Evolutionary conservation across 2,113 vertebrate species (phyloP).

Genomic region (Pomatorhinus ruficollis): DNA sequence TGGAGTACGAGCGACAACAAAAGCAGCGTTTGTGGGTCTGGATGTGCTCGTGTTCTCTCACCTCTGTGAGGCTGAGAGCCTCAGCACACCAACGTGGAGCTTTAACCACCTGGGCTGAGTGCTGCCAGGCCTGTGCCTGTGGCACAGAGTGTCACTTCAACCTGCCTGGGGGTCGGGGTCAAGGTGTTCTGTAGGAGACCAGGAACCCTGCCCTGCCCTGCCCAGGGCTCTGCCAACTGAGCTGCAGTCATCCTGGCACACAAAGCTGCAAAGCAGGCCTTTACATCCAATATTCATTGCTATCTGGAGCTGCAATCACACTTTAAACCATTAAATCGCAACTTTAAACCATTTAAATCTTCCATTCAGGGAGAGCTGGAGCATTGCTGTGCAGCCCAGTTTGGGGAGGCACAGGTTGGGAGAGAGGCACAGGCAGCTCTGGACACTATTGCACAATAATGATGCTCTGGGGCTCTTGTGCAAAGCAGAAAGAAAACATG

Average conservation of each 20-base stretch:
- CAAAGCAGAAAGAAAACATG: background rate
- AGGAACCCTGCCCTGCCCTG: background rate
- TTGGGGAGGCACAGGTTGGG: background rate
- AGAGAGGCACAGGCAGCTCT: background rate
- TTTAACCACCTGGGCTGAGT: background rate
- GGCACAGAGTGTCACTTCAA: background rate
- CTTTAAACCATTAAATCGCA: background rate
- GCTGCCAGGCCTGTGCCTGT: background rate
- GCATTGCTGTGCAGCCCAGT: background rate
- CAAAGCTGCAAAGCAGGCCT: background rate
- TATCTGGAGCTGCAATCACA: background rate
- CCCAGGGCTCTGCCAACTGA: background rate
- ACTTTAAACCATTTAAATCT: background rate
- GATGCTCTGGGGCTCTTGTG: background rate
- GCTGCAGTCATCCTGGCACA: fast-evolving
- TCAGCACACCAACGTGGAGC: background rate
- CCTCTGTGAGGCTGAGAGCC: background rate
- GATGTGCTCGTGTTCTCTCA: background rate
- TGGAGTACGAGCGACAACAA: constrained; percentile 24
- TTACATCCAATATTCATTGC: background rate
- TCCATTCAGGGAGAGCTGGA: background rate
- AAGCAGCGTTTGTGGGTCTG: background rate
- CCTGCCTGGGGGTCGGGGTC: background rate
- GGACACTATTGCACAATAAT: background rate
- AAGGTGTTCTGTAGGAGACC: background rate